phyloP scores from a whole-genome alignment of 2,888 invertebrate genomes.

The Deilephila porcellus region DNA sequence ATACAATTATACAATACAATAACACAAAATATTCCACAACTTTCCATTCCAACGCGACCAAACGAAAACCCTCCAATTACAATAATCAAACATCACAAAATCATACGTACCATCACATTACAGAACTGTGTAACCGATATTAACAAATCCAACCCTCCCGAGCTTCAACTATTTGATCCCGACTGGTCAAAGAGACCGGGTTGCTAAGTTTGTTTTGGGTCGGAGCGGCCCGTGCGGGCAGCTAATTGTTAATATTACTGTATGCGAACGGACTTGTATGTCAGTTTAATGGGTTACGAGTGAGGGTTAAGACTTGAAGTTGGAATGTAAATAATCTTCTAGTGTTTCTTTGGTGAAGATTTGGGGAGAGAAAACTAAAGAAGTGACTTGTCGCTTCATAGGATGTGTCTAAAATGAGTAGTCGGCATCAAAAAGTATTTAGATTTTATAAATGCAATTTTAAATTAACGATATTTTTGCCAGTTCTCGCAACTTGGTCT shows the following conservation, averaged over 20 bases:
- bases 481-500: no score
- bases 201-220: slow-evolving; percentile 18
- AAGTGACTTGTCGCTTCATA: no score
- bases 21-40: neutral
- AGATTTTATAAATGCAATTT: no score
- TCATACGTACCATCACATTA: neutral
- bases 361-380: no score
- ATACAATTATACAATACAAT: no score
- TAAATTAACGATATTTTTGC: no score
- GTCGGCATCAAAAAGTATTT: no score
- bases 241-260: slow-evolving; percentile 24
- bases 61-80: neutral
- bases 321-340: no score
- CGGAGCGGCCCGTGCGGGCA: neutral
- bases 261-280: slow-evolving; percentile 13
- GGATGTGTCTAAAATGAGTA: no score
- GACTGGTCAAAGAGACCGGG: slow-evolving; percentile 12
- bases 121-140: neutral
- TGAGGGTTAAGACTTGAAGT: neutral
- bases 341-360: no score
- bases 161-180: slow-evolving; percentile 14
- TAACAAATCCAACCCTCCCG: slow-evolving; percentile 15
- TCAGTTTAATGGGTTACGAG: slow-evolving; percentile 8
- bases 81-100: neutral
- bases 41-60: neutral